phyloP scores from a whole-genome alignment of 2,888 invertebrate species.

The Mimas tiliae region DNA sequence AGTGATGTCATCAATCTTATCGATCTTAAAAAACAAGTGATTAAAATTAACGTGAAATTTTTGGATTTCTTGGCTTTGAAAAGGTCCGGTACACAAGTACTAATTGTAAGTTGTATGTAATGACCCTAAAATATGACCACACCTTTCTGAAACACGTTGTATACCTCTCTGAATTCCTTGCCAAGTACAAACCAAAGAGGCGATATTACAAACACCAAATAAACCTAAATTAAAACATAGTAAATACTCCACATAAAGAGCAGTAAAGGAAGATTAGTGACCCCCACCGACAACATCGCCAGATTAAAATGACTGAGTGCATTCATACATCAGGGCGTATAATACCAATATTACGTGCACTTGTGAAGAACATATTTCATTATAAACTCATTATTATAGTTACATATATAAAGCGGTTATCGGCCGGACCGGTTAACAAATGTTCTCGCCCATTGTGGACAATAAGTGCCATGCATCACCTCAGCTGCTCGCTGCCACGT shows the following conservation, averaged over 20 bases:
- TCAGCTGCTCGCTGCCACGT: not conserved
- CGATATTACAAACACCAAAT: no score
- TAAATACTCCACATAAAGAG: not conserved
- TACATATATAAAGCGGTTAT: slow-evolving; percentile 24
- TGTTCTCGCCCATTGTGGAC: slow-evolving; percentile 36
- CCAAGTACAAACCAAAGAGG: not conserved
- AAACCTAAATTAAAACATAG: not conserved
- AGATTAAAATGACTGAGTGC: slow-evolving; percentile 20
- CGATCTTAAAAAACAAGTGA: no score
- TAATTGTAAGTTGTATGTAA: no score
- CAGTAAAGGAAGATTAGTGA: slow-evolving; percentile 9
- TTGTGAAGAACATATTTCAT: slow-evolving; percentile 66
- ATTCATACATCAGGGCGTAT: slow-evolving; percentile 35
- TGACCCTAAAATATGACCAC: no score
- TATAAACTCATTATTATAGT: slow-evolving; percentile 64
- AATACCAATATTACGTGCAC: slow-evolving; percentile 54
- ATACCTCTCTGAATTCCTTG: no score
- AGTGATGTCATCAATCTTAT: no score
- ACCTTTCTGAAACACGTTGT: no score
- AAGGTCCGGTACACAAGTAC: no score
- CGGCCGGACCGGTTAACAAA: slow-evolving; percentile 25
- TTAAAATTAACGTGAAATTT: no score
- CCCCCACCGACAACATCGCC: slow-evolving; percentile 8
- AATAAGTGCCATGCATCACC: slow-evolving; percentile 43
- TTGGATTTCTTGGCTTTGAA: no score